These are phyloP conservation scores for Phodopus roborovskii DNA, from an alignment of 2,113 vertebrate genomes.

Conservation along the genomic window DNA sequence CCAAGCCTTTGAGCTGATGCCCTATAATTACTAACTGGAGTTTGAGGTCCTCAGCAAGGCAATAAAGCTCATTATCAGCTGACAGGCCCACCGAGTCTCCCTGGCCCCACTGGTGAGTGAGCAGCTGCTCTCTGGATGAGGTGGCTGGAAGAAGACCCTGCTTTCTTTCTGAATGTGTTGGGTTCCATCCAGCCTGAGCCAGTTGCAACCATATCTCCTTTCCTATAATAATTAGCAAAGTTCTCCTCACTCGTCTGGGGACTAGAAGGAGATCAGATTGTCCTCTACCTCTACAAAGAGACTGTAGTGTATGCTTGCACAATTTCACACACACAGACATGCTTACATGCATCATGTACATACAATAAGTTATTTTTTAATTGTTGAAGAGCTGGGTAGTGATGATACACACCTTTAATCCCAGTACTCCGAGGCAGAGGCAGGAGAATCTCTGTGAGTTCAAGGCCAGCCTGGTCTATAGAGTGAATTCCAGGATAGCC, in stretches of 20 bases:
- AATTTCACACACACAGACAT: neutral
- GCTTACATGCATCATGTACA: neutral
- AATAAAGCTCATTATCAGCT: slow-evolving; percentile 67
- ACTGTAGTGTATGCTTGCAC: neutral
- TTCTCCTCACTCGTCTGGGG: neutral
- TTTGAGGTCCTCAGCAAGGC: slow-evolving; percentile 73
- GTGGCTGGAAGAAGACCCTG: slow-evolving; percentile 28
- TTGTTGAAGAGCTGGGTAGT: neutral
- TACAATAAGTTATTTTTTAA: neutral
- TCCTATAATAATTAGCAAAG: neutral
- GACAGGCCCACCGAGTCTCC: slow-evolving; percentile 49
- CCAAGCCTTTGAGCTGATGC: slow-evolving; percentile 63
- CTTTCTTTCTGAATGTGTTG: neutral
- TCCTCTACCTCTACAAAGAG: neutral
- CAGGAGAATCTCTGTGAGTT: neutral
- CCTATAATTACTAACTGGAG: slow-evolving; percentile 71
- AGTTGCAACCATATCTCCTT: slow-evolving; percentile 1
- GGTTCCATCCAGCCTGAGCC: slow-evolving; percentile 21
- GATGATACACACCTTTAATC: neutral
- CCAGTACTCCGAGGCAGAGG: neutral
- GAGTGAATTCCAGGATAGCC: neutral
- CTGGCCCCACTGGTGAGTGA: slow-evolving; percentile 52
- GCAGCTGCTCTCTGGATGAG: slow-evolving; percentile 62
- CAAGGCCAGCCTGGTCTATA: neutral
- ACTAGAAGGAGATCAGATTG: neutral